Base-by-base conservation (phyloP, 2,888 invertebrate species). In the Apocheima hispidaria region DNA sequence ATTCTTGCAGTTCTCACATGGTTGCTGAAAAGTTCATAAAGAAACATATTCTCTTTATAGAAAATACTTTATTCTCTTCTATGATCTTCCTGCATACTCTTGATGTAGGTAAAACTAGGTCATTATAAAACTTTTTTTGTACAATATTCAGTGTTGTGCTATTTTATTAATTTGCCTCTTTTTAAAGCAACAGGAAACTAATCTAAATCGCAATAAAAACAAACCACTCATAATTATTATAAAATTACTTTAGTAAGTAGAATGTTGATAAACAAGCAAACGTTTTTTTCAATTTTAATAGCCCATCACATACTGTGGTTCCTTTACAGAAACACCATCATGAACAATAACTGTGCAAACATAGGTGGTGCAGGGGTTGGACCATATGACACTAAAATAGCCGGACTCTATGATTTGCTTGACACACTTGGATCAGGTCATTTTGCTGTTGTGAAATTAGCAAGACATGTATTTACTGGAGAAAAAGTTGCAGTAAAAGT, bases 401-500 rank as follows among this genome's bases (percentile, higher is more conserved):
- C 98, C 76, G 99, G 99, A 58, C 94, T 99, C 51, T 99, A 99
- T 90, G 99, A 99, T 92, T 94, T 99, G 83, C 97, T 98, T 87
- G 98, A 98, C 87, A 99, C 99, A 4, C 95, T 99, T 60, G 99
- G 99, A 48, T 96, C 98, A 64, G 99, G 99, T 62, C 99, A 99
- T 93, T 99, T 99, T 94, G 99, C 99, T 66, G 98, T 99, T 67
- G 99, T 99, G 44, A 99, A 99, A 93, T 93, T 98, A 69, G 99
- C 99, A 23, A 94, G 98, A 69, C 99, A 99, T 94, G 99, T 99
- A 60, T 99, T 99, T 90, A 99, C 99, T 53, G 99, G 99, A 35
- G 99, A 99, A 93, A 98, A 98, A 92, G 99, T 99, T 59, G 98
- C 98, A 57, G 98, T 98, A 55, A 98, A 98, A 95, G 97, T 99